Percentiles rank a stretch among this genome's conserved stretches.
Evolutionary conservation across 2,797 vertebrate species (phyloP).

Genomic region (Alosa sapidissima): DNA sequence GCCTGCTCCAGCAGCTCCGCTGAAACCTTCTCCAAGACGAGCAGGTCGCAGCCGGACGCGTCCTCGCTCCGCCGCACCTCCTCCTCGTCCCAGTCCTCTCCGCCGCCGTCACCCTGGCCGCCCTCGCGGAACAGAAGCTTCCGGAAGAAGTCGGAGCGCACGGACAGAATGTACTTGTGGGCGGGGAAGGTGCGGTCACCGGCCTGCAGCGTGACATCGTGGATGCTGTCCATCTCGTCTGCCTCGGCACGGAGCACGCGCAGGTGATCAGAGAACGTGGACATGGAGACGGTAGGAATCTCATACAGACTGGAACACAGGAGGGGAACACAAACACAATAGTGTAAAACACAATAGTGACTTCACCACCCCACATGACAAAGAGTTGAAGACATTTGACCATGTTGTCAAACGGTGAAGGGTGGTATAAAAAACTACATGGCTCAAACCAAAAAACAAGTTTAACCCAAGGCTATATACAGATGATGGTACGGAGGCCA

Average conservation of each 20-base stretch:
- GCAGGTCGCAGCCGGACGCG: constrained; percentile 85
- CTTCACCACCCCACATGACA: too few relatives aligned
- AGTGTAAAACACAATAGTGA: not conserved
- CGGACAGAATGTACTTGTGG: constrained; percentile 92
- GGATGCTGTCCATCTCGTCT: constrained; percentile 91
- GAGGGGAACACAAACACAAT: not conserved
- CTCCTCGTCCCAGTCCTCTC: constrained; percentile 74
- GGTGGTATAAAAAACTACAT: not conserved
- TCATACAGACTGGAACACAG: constrained; percentile 84
- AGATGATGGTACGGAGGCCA: too few relatives aligned
- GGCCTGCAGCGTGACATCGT: constrained; percentile 92
- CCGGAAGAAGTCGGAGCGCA: constrained; percentile 87
- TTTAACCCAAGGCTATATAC: too few relatives aligned
- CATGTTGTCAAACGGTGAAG: not conserved
- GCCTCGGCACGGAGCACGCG: constrained; percentile 83
- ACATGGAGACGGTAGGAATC: constrained; percentile 86
- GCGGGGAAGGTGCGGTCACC: constrained; percentile 83
- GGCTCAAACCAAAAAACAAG: too few relatives aligned
- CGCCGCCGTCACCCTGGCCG: constrained; percentile 72
- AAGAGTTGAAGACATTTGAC: too few relatives aligned
- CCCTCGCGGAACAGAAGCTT: constrained; percentile 76
- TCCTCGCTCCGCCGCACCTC: constrained; percentile 84
- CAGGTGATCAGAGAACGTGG: constrained; percentile 86
- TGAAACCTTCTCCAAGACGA: constrained; percentile 86
- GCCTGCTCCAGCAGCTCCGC: constrained; percentile 84